Percentiles rank a stretch among this genome's conserved stretches.
Conservation (phyloP, 2,797 vertebrate species). For the Halcyon smyrnensis region DNA sequence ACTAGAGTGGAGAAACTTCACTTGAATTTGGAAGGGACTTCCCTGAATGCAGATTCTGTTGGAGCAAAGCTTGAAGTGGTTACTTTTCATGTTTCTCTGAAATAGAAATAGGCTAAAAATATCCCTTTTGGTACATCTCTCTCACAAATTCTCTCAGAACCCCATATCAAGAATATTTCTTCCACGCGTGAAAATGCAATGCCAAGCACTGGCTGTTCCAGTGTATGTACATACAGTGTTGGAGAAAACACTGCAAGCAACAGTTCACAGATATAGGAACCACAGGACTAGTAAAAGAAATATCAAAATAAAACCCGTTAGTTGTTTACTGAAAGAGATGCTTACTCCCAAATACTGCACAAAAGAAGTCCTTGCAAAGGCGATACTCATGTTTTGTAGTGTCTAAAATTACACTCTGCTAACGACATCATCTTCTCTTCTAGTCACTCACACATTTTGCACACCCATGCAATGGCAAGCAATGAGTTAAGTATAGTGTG, state of each 20-base stretch:
- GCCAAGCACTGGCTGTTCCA: neutral
- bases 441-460: neutral
- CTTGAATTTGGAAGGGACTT: neutral
- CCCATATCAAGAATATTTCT: neutral
- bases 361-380: neutral
- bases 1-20: neutral
- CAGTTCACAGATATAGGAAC: neutral
- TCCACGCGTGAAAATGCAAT: neutral
- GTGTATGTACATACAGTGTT: neutral
- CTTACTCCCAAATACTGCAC: neutral
- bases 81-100: neutral
- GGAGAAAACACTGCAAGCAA: neutral
- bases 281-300: neutral
- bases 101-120: neutral
- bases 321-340: neutral
- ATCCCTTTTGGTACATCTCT: neutral
- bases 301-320: neutral
- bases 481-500: neutral
- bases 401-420: neutral
- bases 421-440: neutral
- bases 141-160: neutral
- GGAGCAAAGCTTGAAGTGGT: neutral
- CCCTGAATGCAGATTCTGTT: neutral
- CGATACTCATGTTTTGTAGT: neutral
- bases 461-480: neutral